Evolutionary conservation across 2,888 invertebrate species (phyloP).

Genomic region (Tiliacea citrago): DNA sequence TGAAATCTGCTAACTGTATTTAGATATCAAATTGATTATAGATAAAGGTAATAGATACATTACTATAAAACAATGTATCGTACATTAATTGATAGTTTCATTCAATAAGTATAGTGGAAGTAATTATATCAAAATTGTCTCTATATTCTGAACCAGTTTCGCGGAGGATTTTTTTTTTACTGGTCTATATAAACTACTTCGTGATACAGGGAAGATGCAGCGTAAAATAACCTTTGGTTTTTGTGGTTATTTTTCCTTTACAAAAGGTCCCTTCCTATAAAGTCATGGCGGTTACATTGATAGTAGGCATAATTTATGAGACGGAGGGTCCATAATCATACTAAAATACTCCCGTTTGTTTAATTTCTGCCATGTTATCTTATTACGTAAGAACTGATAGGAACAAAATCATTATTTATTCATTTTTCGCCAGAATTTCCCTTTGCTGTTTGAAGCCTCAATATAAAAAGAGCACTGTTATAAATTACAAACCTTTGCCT

Average conservation of each 20-base stretch:
- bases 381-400: neutral
- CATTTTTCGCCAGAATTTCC: neutral
- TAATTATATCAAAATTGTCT: neutral
- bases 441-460: no score
- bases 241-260: conserved; percentile 20
- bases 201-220: neutral
- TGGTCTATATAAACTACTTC: neutral
- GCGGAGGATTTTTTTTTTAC: neutral
- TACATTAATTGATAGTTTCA: neutral
- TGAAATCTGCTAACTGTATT: neutral
- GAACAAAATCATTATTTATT: conserved; percentile 1
- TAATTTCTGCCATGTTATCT: conserved; percentile 12
- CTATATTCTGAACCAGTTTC: neutral
- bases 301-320: conserved; percentile 19
- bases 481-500: neutral
- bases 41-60: neutral
- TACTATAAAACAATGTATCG: neutral
- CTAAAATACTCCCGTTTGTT: conserved; percentile 24
- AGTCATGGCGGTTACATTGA: neutral
- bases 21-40: neutral
- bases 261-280: conserved; percentile 18
- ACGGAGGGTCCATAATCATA: conserved; percentile 40
- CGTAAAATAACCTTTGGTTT: neutral
- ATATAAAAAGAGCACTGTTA: neutral
- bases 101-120: neutral